These are phyloP conservation scores for Cliona cf. orientalis DNA, from an alignment of 37 sponge, comb jelly and placozoan genomes.

Conservation along the genomic window DNA sequence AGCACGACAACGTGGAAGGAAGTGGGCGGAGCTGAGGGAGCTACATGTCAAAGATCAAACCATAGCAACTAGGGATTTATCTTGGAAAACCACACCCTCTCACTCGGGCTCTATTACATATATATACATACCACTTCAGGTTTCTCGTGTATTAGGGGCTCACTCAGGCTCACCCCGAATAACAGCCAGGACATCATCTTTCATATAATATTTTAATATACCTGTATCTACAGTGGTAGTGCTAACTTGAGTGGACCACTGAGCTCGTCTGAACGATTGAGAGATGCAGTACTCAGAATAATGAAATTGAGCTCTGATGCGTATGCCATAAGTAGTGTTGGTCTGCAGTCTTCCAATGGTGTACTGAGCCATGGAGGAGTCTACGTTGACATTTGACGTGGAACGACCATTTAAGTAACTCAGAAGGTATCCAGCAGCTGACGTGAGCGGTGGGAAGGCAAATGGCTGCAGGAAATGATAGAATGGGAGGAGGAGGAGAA, in stretches of 20 bases:
- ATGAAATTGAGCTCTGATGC: neutral
- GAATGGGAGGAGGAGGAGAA: too few species aligned
- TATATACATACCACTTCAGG: too few species aligned
- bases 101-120: too few species aligned
- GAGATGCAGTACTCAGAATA: too few species aligned
- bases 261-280: too few species aligned
- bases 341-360: neutral
- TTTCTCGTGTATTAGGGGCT: too few species aligned
- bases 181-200: too few species aligned
- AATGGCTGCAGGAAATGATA: constrained; percentile 5
- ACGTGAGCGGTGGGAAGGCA: constrained; percentile 1
- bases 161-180: too few species aligned
- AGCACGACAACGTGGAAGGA: constrained; percentile 20
- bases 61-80: neutral
- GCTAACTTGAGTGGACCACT: too few species aligned
- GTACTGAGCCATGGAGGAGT: neutral
- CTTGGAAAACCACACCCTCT: too few species aligned
- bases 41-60: neutral
- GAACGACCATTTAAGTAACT: neutral
- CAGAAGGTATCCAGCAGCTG: neutral
- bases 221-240: constrained; percentile 14
- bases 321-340: neutral
- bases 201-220: neutral
- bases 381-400: neutral
- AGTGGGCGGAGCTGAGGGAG: constrained; percentile 25